Evolutionary conservation across 1,140 invertebrate species (phyloP), one percentile per base, ranked within the genome.

Genomic region (Oscheius sp.): DNA sequence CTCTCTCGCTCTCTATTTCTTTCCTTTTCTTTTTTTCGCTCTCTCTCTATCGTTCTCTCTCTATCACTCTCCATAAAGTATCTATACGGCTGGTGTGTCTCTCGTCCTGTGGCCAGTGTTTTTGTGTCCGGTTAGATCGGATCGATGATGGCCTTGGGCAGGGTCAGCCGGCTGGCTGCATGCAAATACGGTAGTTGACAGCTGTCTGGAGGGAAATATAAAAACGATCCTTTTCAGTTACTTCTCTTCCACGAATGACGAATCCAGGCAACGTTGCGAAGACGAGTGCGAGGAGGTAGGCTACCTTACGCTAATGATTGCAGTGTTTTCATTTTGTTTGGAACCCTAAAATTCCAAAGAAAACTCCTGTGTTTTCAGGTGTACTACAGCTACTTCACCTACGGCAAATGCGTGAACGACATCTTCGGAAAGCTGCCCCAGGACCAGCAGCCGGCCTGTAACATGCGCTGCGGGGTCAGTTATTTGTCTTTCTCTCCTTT

Each of bases 211-310:
- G 20, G 29, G 31, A 46, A 10, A 35, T n/a, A n/a, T n/a, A n/a
- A 32, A 42, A 29, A n/a, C 26, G 23, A 18, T 29, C 26, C 26
- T 64, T 79, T 80, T 63, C 63, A 80, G 79, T 18, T 80, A 81
- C 52, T 80, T 80, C 75, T 73, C 68, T 20, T 74, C 79, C 26
- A 28, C 73, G 20, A 69, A 76, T 55, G 77, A 81, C 32, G 76
- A 78, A 34, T 80, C 78, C 1, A 83, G 74, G 64, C 49, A 75
- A 20, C 52, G 80, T 34, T 82, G 80, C 68, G 81, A 82, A 34
- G 81, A 82, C 69, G 80, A 82, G 59, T 82, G 80, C 46, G 80
- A 81, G 69, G 79, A 79, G 75, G 79, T 82, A 36, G n/a, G n/a
- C n/a, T n/a, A n/a, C n/a, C n/a, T n/a, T n/a, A n/a, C n/a, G n/a